phyloP scores from a whole-genome alignment of 2,113 vertebrate species.

The Columba janthina region DNA sequence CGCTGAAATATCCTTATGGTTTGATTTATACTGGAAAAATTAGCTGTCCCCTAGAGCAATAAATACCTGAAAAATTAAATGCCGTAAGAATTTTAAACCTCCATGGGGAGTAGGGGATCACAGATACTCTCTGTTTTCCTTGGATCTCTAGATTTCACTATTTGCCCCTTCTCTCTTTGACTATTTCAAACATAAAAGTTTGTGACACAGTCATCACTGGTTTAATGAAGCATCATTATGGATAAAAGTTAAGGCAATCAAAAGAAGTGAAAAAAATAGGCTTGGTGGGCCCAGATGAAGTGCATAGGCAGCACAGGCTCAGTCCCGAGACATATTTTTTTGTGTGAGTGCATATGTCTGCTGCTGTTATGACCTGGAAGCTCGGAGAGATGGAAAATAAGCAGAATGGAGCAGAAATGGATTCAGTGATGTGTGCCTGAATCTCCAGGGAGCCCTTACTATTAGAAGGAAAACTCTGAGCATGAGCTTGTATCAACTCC shows the following conservation, averaged over 20 bases:
- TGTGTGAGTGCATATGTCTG: accelerated
- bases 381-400: background rate
- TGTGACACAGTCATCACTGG: background rate
- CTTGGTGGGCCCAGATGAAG: background rate
- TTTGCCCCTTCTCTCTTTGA: slow-evolving; percentile 23
- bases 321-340: background rate
- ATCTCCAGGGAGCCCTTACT: background rate
- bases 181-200: background rate
- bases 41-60: slow-evolving; percentile 59
- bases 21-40: slow-evolving; percentile 66
- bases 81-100: slow-evolving; percentile 53
- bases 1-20: slow-evolving; percentile 55
- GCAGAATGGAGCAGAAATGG: background rate
- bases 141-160: slow-evolving; percentile 32
- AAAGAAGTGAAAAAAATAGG: background rate
- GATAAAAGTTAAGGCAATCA: background rate
- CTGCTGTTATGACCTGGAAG: background rate
- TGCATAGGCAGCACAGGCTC: background rate
- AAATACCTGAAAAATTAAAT: slow-evolving; percentile 65
- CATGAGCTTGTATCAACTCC: background rate
- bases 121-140: slow-evolving; percentile 60
- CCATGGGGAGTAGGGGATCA: slow-evolving; percentile 42
- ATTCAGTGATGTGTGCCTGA: background rate
- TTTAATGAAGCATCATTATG: background rate
- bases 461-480: background rate